A percentile compares a stretch with the other conserved stretches of the same genome.
Conservation (phyloP, 2,797 vertebrate species). For the Darevskia nairensis region DNA sequence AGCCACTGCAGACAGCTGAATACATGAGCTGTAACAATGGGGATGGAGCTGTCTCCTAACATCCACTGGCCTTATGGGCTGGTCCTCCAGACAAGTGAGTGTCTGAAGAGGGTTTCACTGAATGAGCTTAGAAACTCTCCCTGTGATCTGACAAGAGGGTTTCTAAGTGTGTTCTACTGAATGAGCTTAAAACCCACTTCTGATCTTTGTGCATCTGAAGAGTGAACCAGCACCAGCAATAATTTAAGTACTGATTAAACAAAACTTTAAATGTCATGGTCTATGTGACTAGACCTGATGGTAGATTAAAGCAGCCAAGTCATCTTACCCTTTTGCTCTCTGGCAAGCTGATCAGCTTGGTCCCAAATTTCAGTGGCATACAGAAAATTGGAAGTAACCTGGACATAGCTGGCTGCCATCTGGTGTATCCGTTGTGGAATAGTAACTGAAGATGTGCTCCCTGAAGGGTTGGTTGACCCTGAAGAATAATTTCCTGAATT, state of each 20-base stretch:
- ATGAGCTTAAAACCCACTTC: too few species aligned
- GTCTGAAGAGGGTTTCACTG: too few species aligned
- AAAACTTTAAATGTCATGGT: rapidly evolving
- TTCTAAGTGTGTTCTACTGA: too few species aligned
- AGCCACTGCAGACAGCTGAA: not conserved
- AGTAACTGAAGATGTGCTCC: constrained; percentile 92
- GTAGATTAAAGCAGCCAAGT: rapidly evolving
- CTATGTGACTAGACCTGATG: rapidly evolving
- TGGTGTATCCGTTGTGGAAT: constrained; percentile 99
- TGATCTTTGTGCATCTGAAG: too few species aligned
- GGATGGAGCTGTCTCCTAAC: too few species aligned
- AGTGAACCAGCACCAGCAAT: not conserved
- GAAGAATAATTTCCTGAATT: constrained; percentile 91
- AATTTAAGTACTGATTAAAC: rapidly evolving
- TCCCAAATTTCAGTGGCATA: constrained; percentile 99
- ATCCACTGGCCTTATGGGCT: too few species aligned
- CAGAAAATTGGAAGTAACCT: constrained; percentile 98
- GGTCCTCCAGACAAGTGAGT: too few species aligned
- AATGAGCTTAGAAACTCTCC: too few species aligned
- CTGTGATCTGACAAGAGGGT: too few species aligned
- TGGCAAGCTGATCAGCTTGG: constrained; percentile 96
- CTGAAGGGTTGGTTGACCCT: constrained; percentile 87
- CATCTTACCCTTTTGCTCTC: constrained; percentile 92
- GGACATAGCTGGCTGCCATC: constrained; percentile 99
- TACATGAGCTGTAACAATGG: too few species aligned